These are phyloP conservation scores for Cyprinus carpio DNA, from an alignment of 2,113 vertebrate genomes.

Conservation along the genomic window DNA sequence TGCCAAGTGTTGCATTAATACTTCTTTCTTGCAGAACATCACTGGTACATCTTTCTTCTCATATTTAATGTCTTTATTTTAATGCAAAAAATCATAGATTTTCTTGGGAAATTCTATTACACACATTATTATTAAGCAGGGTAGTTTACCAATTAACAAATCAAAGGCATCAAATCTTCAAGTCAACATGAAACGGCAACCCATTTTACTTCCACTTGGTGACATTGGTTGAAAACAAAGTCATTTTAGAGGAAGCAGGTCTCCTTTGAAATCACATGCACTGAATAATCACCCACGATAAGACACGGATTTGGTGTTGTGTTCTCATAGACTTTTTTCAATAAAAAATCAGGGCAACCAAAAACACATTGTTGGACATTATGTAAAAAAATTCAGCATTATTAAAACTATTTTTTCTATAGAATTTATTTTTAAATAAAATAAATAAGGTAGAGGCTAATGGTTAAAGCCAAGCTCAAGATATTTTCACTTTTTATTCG, in stretches of 20 bases:
- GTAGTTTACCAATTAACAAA: neutral
- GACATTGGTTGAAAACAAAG: neutral
- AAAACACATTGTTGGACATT: no score
- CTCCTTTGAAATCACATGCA: neutral
- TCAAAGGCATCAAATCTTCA: neutral
- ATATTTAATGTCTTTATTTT: conserved; percentile 4
- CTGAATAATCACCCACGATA: neutral
- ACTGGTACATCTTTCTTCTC: neutral
- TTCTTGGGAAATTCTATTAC: neutral
- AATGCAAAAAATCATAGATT: neutral
- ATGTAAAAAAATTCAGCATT: no score
- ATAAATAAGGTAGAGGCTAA: no score
- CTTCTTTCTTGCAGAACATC: neutral
- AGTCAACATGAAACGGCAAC: neutral
- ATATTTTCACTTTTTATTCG: no score
- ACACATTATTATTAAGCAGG: neutral
- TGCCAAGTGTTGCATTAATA: neutral
- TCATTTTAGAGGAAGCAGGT: neutral
- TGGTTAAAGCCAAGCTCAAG: no score
- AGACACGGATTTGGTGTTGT: neutral
- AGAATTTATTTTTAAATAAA: no score
- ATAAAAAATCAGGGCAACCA: no score
- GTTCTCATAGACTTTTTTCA: no score
- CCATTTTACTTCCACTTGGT: neutral
- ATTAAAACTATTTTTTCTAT: no score